Conservation (phyloP, 2,888 invertebrate genomes). For the Spodoptera littoralis region DNA sequence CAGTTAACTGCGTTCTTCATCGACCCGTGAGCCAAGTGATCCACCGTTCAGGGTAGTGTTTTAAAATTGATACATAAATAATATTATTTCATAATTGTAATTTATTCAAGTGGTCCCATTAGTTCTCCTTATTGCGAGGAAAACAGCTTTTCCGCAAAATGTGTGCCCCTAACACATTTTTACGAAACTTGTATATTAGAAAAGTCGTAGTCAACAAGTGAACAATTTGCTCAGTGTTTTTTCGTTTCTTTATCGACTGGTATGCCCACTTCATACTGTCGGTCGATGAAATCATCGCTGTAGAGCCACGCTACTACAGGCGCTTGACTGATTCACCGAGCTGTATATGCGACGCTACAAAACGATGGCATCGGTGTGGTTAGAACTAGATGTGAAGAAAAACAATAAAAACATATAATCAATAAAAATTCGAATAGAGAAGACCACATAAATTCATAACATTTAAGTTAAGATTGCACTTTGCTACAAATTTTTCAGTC, state of each 20-base stretch:
- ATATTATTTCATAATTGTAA: neutral
- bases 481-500: no score
- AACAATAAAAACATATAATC: neutral
- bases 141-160: neutral
- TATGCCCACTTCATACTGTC: conserved; percentile 43
- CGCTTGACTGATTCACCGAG: conserved; percentile 23
- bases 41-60: conserved; percentile 84
- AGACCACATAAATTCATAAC: no score
- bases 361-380: conserved; percentile 14
- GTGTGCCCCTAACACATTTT: neutral
- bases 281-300: conserved; percentile 1
- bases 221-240: neutral
- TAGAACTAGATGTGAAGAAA: neutral
- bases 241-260: neutral
- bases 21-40: conserved; percentile 90
- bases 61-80: conserved; percentile 40
- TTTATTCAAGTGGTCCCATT: neutral
- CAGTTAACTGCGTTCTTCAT: conserved; percentile 89
- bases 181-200: conserved; percentile 14
- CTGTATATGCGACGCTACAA: conserved; percentile 14
- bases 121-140: no score
- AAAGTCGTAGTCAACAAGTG: conserved; percentile 1
- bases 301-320: conserved; percentile 2
- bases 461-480: no score
- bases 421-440: no score